Base-by-base conservation (phyloP, 1,140 invertebrate species). In the Drosophila busckii region DNA sequence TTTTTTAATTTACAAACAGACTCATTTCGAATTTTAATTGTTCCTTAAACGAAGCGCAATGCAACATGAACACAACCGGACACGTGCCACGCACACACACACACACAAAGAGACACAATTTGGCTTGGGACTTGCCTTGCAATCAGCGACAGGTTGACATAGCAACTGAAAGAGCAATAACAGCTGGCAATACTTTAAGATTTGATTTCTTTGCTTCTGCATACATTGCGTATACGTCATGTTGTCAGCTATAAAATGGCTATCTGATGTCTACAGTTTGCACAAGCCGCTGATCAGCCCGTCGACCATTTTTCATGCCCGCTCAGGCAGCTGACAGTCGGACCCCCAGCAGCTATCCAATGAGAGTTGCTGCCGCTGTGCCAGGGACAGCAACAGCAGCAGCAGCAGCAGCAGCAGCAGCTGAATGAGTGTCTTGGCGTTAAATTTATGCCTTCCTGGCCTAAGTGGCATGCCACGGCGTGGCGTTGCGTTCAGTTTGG, bases 371-470 rank as follows among this genome's bases (percentile, higher is more conserved):
- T 40, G 35, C 7, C 28, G 29, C 19, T 16, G 22, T 35, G 23
- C 41, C 40, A 46, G 31, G 9, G 9, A 16, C 42, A 45, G 42
- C 28, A n/a, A n/a, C n/a, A n/a, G n/a, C n/a, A n/a, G n/a, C n/a
- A 9, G 20, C 9, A 15, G 38, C 4, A 20, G 23, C 20, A 19
- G 25, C 19, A 8, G 4, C 32, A 29, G 48, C 41, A 49, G 29
- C 38, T 37, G 53, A 22, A 37, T 26, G 26, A 60, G 54, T 67
- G 70, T 56, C 73, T 82, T 80, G 68, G 59, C 68, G 50, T 50
- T 23, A 70, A 82, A 82, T 82, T 82, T 82, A 82, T 82, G 75
- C 67, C 75, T 82, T 83, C 69, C 76, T 83, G 70, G 55, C 61
- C 58, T 66, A 83, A 82, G 76, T 80, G 76, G 69, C 65, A n/a